Evolutionary conservation across 2,113 vertebrate genomes (phyloP).

Genomic region (Psammodynastes pulverulentus): DNA sequence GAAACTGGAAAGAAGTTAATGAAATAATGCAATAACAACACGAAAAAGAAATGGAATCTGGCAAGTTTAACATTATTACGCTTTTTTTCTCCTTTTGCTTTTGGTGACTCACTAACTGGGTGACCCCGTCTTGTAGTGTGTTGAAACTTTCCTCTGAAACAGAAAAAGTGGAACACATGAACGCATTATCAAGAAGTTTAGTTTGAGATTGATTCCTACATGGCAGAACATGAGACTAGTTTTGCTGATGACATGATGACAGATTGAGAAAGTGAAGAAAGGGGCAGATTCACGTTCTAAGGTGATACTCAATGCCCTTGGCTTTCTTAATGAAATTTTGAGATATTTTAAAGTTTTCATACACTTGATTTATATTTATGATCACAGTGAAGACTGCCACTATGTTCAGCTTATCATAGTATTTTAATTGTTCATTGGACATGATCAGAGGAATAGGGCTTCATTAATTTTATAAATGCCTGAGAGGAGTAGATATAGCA

Average conservation of each 20-base stretch:
- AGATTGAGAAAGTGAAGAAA: neutral
- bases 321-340: neutral
- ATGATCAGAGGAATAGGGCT: neutral
- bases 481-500: neutral
- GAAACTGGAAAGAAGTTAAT: too few species aligned
- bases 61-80: too few species aligned
- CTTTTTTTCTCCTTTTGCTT: too few species aligned
- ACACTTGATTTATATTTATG: neutral
- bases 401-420: neutral
- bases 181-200: neutral
- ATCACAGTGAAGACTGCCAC: neutral
- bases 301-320: neutral
- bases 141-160: neutral
- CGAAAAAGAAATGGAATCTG: too few species aligned
- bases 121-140: neutral
- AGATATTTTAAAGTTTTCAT: neutral
- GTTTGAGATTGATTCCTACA: neutral
- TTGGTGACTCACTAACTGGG: too few species aligned
- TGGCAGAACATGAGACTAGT: neutral
- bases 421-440: neutral
- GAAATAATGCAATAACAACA: neutral
- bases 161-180: neutral
- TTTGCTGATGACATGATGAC: neutral
- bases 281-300: neutral
- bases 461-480: neutral